Base-by-base conservation (phyloP, 2,113 vertebrate genomes). In the Hemibates koningsi region DNA sequence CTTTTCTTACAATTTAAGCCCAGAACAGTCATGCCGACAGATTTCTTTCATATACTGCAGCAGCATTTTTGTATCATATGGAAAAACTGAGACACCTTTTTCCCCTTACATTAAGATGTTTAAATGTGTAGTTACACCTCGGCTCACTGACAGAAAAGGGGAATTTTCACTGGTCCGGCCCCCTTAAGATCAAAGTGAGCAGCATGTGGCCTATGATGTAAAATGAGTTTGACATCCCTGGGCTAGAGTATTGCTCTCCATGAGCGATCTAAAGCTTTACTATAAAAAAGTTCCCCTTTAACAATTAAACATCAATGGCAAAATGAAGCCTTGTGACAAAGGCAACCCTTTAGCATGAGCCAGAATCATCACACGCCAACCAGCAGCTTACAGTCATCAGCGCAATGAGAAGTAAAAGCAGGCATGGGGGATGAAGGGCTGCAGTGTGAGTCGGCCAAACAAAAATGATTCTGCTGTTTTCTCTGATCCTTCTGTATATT, bases 401-500 rank as follows among this genome's bases (percentile, higher is more conserved):
- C 3, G 24, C 32, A 56, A 34, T 5, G 56, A 89, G 87, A 86
- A 82, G 91, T 90, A 59, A 54, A 50, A 41, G 16, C 83, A 87
- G 2, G 21, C 66, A 87, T 34, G 3, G 17, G 81, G 86, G 84
- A 43, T 82, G 78, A 84, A 78, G 85, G 36, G 66, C 80, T 66
- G 36, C 81, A 56, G 84, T 43, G 68, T 86, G 88, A 89, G 53
- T n/a, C 3, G 53, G 59, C 38, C 90, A 32, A 90, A 84, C 84
- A 63, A 66, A 88, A 91, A 91, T 78, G 59, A 66, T 50, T 81
- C 79, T 61, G 27, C 83, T 54, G 89, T 54, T 91, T 88, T 61
- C 88, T 90, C 87, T 90, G 78, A 91, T 91, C 80, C 82, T 16
- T 71, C 68, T 50, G 45, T 32, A 84, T 19, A 81, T 91, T 88